Conservation (phyloP, 2,888 invertebrate species). For the Dolichomitus sp. region DNA sequence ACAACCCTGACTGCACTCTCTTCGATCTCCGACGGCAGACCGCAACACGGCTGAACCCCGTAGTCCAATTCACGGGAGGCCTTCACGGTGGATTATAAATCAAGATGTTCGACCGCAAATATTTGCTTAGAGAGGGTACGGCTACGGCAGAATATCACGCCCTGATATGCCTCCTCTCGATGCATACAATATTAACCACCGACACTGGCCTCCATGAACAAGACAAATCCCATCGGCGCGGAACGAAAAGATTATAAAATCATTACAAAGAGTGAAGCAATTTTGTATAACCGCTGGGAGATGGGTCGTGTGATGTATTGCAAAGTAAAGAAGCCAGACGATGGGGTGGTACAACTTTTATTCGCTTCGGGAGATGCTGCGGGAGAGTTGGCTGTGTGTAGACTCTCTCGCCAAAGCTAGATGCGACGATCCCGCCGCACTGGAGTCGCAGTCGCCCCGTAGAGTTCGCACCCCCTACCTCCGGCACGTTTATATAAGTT, state of each 20-base stretch:
- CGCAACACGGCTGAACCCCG: conserved; percentile 8
- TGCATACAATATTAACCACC: not conserved
- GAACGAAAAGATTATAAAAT: conserved; percentile 64
- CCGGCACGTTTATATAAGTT: conserved; percentile 58
- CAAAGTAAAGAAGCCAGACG: conserved; percentile 64
- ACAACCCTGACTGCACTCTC: conserved; percentile 8
- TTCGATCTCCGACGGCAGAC: conserved; percentile 46
- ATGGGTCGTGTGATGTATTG: conserved; percentile 62
- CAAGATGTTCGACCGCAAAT: conserved; percentile 36
- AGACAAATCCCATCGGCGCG: conserved; percentile 35
- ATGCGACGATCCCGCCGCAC: conserved; percentile 21
- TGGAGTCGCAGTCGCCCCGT: conserved; percentile 16
- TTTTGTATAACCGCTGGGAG: conserved; percentile 55
- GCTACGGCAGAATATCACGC: conserved; percentile 8
- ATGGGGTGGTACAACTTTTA: conserved; percentile 65
- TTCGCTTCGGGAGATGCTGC: conserved; percentile 64
- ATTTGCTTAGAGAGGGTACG: conserved; percentile 13
- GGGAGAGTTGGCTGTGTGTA: conserved; percentile 44
- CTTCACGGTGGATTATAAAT: conserved; percentile 34
- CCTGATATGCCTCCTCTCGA: not conserved
- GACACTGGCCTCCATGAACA: not conserved
- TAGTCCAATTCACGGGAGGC: conserved; percentile 3
- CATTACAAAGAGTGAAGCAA: conserved; percentile 61
- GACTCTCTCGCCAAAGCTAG: conserved; percentile 11
- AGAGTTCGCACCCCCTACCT: conserved; percentile 34